Evolutionary conservation across 2,113 vertebrate genomes (phyloP).

Genomic region (Ptilonorhynchus violaceus): DNA sequence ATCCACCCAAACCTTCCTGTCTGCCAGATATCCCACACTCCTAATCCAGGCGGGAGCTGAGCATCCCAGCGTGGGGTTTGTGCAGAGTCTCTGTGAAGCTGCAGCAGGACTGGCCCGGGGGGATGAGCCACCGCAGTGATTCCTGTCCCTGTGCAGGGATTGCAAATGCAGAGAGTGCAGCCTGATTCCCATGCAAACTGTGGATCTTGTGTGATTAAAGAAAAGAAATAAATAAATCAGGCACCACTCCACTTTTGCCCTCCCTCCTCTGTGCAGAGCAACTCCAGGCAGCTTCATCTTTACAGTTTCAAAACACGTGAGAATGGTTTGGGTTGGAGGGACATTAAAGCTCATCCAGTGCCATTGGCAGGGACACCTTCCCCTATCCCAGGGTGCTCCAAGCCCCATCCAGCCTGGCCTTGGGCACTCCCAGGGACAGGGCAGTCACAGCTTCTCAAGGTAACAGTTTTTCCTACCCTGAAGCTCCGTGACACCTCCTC

Average conservation of each 20-base stretch:
- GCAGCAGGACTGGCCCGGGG: neutral
- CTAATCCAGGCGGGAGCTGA: neutral
- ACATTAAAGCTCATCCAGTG: neutral
- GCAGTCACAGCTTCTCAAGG: neutral
- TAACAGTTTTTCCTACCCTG: neutral
- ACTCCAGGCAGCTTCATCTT: neutral
- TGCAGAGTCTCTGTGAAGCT: neutral
- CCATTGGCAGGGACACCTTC: neutral
- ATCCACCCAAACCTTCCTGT: neutral
- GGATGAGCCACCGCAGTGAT: neutral
- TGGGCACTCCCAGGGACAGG: neutral
- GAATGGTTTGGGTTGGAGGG: neutral
- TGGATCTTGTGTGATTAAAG: neutral
- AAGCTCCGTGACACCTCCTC: neutral
- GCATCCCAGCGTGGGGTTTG: neutral
- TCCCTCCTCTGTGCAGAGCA: neutral
- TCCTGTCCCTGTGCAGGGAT: neutral
- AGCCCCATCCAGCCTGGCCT: neutral
- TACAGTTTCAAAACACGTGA: neutral
- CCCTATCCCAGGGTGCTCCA: neutral
- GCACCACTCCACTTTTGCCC: neutral
- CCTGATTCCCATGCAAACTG: neutral
- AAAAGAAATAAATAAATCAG: neutral
- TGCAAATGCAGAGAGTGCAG: neutral
- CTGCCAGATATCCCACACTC: neutral